phyloP scores from a whole-genome alignment of 2,113 vertebrate species.

The Campylomormyrus numenius region DNA sequence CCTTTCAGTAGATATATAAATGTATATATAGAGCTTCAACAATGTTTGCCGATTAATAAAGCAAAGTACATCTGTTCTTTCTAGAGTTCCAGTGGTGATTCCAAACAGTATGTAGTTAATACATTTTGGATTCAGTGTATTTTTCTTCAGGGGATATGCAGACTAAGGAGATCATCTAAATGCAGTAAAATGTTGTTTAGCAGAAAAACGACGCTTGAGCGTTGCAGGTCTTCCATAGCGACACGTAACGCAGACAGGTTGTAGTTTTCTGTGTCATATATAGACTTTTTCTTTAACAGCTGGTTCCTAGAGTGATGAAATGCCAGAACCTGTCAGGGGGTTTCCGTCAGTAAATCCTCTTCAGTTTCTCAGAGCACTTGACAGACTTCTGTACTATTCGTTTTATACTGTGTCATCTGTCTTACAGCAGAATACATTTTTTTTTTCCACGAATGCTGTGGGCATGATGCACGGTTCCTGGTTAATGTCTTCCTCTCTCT shows the following conservation, averaged over 20 bases:
- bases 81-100: not conserved
- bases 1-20: not conserved
- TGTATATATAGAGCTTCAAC: not conserved
- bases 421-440: not conserved
- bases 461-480: not conserved
- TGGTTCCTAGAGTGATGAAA: not conserved
- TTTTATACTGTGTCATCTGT: not conserved
- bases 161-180: not conserved
- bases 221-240: not conserved
- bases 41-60: not conserved
- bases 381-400: not conserved
- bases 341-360: not conserved
- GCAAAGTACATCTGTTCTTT: not conserved
- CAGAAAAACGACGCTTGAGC: not conserved
- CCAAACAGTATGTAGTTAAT: not conserved
- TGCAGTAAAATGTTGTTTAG: not conserved
- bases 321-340: not conserved
- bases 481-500: not conserved
- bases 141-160: not conserved
- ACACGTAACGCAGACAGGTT: not conserved
- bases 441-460: not conserved
- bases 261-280: not conserved
- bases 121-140: not conserved
- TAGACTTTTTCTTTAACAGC: not conserved
- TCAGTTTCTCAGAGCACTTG: not conserved